Base-by-base conservation (phyloP, 2,797 vertebrate genomes). In the Sebastes minor region DNA sequence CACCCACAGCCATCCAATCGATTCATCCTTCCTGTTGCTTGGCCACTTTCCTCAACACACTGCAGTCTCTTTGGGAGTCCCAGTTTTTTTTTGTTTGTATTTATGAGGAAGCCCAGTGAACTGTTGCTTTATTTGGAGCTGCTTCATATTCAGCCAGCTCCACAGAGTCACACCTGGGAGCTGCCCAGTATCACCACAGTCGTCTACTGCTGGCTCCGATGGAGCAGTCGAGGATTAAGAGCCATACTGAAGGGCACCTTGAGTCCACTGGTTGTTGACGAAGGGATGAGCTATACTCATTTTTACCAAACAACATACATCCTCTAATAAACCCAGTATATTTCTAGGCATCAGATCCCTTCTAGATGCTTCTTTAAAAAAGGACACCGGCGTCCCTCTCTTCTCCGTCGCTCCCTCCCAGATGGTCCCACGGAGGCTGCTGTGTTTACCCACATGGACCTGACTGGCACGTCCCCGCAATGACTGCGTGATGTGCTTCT, bases 231-330 rank as follows among this genome's bases (percentile, higher is more conserved):
- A 71, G 87, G 83, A 84, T 78, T 78, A 80, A 52, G 73, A 78
- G 68, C 49, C 10, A 27, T n/a, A 75, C 75, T 88, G 77, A 90
- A 91, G 90, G 90, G 85, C 92, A 91, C 90, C 89, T 91, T 86
- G 88, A 91, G 74, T 87, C 76, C 72, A 53, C 32, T 8, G 55
- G 28, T 62, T 76, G 80, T 66, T 75, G 76, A 80, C 69, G 20
- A 46, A 65, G 33, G 74, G 76, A 78, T 67, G 55, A 81, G 67
- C 85, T 84, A 77, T 12, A 52, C 67, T 79, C 52, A n/a, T 87
- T 56, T 60, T 53, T 20, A 53, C 49, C 56, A 16, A 71, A 80
- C 85, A 74, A 81, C 82, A 64, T 42, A 76, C 73, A 74, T 63
- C 33, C 28, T 53, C n/a, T 71, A 78, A 83, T 81, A 70, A 82